phyloP scores from a whole-genome alignment of 2,113 vertebrate species.

The Protomyctophum bolini region DNA sequence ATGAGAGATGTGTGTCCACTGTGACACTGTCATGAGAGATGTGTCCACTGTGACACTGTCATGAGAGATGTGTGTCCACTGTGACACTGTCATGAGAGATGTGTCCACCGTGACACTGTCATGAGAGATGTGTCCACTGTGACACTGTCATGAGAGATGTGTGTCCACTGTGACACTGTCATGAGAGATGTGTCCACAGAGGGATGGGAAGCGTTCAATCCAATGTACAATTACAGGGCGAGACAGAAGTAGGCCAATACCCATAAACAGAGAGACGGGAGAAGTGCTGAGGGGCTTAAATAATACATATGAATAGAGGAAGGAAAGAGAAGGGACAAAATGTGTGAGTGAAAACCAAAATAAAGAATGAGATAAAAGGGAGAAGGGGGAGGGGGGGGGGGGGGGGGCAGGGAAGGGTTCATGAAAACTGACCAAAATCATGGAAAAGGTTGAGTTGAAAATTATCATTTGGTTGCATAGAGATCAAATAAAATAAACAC shows the following conservation, averaged over 20 bases:
- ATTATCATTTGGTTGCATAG: too few species aligned
- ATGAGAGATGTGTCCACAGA: neutral
- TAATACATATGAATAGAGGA: conserved; percentile 53
- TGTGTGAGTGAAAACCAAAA: conserved; percentile 46
- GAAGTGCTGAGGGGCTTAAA: conserved; percentile 55
- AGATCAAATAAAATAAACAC: too few species aligned
- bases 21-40: too few species aligned
- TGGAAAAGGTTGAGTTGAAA: too few species aligned
- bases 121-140: too few species aligned
- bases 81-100: too few species aligned
- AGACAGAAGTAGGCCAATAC: conserved; percentile 70
- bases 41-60: too few species aligned
- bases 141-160: conserved; percentile 22
- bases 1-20: too few species aligned
- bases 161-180: neutral
- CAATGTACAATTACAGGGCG: conserved; percentile 48
- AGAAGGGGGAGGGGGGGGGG: neutral
- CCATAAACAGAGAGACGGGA: conserved; percentile 50
- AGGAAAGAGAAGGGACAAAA: conserved; percentile 15
- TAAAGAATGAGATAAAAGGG: conserved; percentile 31
- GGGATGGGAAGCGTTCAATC: conserved; percentile 46
- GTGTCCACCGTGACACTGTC: too few species aligned
- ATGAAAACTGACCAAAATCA: too few species aligned
- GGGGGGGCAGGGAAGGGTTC: too few species aligned
- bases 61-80: too few species aligned